Conservation (phyloP, 2,797 vertebrate genomes). For the Cirrhinus molitorella region DNA sequence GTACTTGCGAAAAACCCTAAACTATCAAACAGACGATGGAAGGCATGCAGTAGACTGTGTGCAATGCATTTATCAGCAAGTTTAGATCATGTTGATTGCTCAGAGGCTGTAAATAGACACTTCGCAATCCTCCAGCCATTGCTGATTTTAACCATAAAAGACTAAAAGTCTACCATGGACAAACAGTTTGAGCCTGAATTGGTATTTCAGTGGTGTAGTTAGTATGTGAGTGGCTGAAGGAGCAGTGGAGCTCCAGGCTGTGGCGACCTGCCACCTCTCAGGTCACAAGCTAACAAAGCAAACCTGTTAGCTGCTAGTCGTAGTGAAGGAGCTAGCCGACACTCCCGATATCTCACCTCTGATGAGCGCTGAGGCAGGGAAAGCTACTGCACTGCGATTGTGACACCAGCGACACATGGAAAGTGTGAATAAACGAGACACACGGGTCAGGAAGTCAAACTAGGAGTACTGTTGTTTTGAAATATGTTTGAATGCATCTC, state of each 20-base stretch:
- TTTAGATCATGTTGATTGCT: not conserved
- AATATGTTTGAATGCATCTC: not conserved
- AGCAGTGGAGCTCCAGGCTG: slow-evolving; percentile 8
- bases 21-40: no score
- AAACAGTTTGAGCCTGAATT: not conserved
- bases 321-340: slow-evolving; percentile 4
- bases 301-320: slow-evolving; percentile 29
- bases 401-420: slow-evolving; percentile 63
- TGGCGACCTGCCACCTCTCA: slow-evolving; percentile 20
- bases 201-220: not conserved
- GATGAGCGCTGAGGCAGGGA: slow-evolving; percentile 19
- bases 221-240: not conserved
- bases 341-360: slow-evolving; percentile 43
- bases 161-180: not conserved
- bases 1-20: not conserved
- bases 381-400: slow-evolving; percentile 13
- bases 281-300: slow-evolving; percentile 44
- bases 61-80: not conserved
- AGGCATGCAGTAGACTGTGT: not conserved
- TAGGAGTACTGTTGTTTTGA: not conserved
- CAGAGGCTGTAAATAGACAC: not conserved
- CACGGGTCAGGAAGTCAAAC: slow-evolving; percentile 12
- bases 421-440: not conserved
- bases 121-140: not conserved
- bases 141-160: not conserved